Conservation (phyloP, 2,797 vertebrate genomes). For the Columba guinea region DNA sequence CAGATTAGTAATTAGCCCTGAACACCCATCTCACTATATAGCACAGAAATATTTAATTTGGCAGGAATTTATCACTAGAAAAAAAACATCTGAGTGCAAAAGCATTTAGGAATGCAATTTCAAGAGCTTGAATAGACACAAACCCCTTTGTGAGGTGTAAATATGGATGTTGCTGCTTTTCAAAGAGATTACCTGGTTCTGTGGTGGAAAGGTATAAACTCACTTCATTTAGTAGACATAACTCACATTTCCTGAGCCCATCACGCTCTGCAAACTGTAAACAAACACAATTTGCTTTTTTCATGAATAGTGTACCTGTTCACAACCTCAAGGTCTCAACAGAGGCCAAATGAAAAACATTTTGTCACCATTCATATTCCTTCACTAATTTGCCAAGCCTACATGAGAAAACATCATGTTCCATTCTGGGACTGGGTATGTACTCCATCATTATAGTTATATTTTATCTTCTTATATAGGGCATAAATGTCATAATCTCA, state of each 20-base stretch:
- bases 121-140: not conserved
- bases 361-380: not conserved
- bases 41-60: constrained; percentile 25
- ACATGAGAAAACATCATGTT: not conserved
- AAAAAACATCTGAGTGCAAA: not conserved
- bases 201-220: constrained; percentile 10
- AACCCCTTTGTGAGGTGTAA: constrained; percentile 8
- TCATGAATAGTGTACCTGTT: constrained; percentile 29
- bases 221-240: constrained; percentile 1
- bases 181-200: not conserved
- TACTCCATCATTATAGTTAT: not conserved
- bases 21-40: not conserved
- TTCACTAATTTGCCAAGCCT: not conserved
- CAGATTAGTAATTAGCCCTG: not conserved
- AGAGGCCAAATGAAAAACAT: not conserved
- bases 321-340: not conserved
- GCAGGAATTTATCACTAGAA: constrained; percentile 1
- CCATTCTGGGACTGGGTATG: not conserved
- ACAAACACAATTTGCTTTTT: constrained; percentile 24
- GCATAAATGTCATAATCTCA: not conserved
- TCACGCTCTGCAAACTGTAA: not conserved
- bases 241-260: constrained; percentile 10
- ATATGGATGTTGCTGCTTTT: constrained; percentile 9
- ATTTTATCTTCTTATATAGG: not conserved
- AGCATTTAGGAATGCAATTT: not conserved